Conservation (phyloP, 2,797 vertebrate species). For the Lepidocolaptes lacrymiger region DNA sequence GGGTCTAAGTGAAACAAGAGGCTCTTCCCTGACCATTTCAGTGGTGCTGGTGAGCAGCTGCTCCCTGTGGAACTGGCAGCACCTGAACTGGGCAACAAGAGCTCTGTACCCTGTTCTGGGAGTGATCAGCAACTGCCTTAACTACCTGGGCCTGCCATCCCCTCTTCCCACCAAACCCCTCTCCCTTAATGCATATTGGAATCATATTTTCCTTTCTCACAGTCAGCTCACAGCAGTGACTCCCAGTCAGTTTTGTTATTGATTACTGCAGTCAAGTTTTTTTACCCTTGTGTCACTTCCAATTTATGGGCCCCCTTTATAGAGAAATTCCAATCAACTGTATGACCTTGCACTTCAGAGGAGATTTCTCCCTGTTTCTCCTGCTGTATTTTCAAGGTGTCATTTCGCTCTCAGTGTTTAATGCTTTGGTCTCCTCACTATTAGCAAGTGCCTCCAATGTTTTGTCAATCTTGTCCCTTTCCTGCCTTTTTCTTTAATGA, state of each 20-base stretch:
- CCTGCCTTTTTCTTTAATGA: background rate
- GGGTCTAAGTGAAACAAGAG: background rate
- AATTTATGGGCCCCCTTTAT: background rate
- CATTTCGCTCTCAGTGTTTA: background rate
- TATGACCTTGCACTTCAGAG: background rate
- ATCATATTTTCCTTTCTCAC: background rate
- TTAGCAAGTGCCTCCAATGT: background rate
- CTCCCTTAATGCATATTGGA: background rate
- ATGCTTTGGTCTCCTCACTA: background rate
- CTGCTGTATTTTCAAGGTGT: background rate
- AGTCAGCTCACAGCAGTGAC: background rate
- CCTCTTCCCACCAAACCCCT: background rate
- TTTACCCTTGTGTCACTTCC: background rate
- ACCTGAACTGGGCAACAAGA: background rate
- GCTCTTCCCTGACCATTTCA: background rate
- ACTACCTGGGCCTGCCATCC: background rate
- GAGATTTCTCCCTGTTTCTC: background rate
- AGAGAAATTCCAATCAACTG: background rate
- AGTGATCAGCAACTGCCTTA: background rate
- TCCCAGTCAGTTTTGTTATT: background rate
- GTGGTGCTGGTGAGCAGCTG: background rate
- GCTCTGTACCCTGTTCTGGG: background rate
- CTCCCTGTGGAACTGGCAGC: background rate
- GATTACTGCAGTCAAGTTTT: background rate
- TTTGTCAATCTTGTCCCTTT: background rate